These are phyloP conservation scores for Pelosia muscerda DNA, from an alignment of 2,888 invertebrate genomes.

Conservation along the genomic window DNA sequence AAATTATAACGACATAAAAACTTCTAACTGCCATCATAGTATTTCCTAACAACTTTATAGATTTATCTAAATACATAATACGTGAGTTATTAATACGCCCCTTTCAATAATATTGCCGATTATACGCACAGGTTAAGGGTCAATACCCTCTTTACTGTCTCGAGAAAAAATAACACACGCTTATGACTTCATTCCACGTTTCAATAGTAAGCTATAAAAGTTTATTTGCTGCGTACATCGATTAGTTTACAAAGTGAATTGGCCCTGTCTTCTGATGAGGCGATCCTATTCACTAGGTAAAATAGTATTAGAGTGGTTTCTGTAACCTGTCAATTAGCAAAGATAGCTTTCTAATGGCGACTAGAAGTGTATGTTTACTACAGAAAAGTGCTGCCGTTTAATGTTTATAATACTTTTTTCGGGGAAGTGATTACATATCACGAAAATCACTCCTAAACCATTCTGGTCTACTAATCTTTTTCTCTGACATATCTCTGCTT, in stretches of 20 bases:
- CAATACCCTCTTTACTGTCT: slow-evolving; percentile 42
- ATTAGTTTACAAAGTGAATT: slow-evolving; percentile 10
- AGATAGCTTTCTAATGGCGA: background rate
- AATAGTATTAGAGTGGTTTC: background rate
- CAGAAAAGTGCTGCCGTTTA: background rate
- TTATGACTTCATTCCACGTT: slow-evolving; percentile 44
- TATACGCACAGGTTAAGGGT: slow-evolving; percentile 37
- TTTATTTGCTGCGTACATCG: slow-evolving; percentile 26
- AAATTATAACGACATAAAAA: background rate
- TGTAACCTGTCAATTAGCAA: background rate
- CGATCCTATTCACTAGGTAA: background rate
- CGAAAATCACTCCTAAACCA: background rate
- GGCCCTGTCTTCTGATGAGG: background rate
- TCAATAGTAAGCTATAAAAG: slow-evolving; percentile 34
- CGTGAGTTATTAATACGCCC: slow-evolving; percentile 39
- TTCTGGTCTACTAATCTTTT: no score
- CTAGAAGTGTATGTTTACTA: background rate
- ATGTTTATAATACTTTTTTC: background rate
- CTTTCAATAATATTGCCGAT: slow-evolving; percentile 25
- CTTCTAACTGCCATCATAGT: background rate
- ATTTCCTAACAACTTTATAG: slow-evolving; percentile 19
- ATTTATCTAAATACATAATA: slow-evolving; percentile 39
- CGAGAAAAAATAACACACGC: slow-evolving; percentile 33
- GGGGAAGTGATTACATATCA: background rate
- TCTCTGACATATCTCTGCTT: background rate